Percentiles rank a stretch among this genome's conserved stretches.
Evolutionary conservation across 1,140 invertebrate genomes (phyloP).

Genomic region (Eufriesea mexicana): DNA sequence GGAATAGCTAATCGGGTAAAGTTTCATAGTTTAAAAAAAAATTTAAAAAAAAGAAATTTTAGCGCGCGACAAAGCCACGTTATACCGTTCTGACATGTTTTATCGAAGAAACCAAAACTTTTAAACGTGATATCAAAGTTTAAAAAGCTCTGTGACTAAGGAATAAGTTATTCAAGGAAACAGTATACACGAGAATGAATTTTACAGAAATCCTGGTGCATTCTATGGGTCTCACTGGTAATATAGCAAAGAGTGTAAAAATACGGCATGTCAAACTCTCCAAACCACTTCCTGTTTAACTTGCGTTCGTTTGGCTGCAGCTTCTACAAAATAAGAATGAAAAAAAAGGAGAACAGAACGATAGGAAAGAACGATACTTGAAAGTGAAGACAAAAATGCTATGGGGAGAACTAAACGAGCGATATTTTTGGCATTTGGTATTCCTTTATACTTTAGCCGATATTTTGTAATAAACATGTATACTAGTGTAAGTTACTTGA

Average conservation of each 20-base stretch:
- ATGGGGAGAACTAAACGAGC: constrained; percentile 48
- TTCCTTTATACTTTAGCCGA: constrained; percentile 68
- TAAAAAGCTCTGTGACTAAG: constrained; percentile 61
- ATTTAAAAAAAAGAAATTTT: not conserved
- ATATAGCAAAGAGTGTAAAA: not conserved
- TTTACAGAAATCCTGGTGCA: constrained; percentile 29
- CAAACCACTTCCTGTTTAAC: constrained; percentile 5
- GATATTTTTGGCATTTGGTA: constrained; percentile 71
- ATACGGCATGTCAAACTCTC: not conserved
- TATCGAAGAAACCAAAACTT: constrained; percentile 1
- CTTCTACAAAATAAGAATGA: constrained; percentile 9
- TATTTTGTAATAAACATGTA: constrained; percentile 69
- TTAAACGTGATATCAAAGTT: constrained; percentile 56
- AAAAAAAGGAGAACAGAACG: not conserved
- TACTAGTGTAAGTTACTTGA: constrained; percentile 63
- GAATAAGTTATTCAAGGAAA: constrained; percentile 17
- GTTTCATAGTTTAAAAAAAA: not conserved
- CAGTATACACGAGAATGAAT: constrained; percentile 34
- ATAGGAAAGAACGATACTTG: not conserved
- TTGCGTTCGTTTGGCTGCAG: constrained; percentile 55
- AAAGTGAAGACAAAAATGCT: not conserved
- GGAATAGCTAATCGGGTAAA: not conserved
- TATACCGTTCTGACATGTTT: constrained; percentile 1
- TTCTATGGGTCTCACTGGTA: constrained; percentile 42
- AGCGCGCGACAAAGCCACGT: not conserved